A percentile compares a stretch with the other conserved stretches of the same genome.
Conservation (phyloP, 2,113 vertebrate genomes). For the Elanus axillaris region DNA sequence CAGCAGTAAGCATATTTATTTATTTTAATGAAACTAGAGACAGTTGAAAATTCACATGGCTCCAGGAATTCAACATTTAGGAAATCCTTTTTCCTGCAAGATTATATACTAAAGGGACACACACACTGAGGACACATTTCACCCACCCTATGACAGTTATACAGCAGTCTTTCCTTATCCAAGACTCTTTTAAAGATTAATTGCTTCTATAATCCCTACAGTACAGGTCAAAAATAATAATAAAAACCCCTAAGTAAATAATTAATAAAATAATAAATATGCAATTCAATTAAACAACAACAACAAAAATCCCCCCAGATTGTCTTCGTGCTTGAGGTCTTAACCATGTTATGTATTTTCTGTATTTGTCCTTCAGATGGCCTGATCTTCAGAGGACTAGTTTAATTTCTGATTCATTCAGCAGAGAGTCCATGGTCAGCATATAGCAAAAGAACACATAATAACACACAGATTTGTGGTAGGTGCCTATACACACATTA, state of each 20-base stretch:
- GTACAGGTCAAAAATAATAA: conserved; percentile 9
- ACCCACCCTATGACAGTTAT: neutral
- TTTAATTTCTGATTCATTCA: conserved; percentile 8
- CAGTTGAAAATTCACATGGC: neutral
- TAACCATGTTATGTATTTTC: neutral
- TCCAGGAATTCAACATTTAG: neutral
- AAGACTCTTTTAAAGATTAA: neutral
- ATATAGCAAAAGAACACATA: neutral
- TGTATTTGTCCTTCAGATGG: conserved; percentile 28
- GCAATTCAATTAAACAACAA: conserved; percentile 9
- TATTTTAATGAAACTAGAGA: neutral
- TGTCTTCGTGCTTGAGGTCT: neutral
- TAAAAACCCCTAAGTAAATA: neutral
- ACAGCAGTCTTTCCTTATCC: neutral
- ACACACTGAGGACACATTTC: neutral
- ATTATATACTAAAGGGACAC: neutral
- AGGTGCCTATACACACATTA: neutral
- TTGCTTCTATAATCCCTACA: neutral
- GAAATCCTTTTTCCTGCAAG: neutral
- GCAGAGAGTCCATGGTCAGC: neutral
- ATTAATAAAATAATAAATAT: conserved; percentile 35
- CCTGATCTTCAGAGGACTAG: neutral
- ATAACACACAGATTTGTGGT: neutral
- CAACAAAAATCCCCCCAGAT: neutral
- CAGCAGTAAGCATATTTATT: neutral